These are phyloP conservation scores for Microcaecilia unicolor DNA, from an alignment of 2,797 vertebrate species.

Conservation along the genomic window DNA sequence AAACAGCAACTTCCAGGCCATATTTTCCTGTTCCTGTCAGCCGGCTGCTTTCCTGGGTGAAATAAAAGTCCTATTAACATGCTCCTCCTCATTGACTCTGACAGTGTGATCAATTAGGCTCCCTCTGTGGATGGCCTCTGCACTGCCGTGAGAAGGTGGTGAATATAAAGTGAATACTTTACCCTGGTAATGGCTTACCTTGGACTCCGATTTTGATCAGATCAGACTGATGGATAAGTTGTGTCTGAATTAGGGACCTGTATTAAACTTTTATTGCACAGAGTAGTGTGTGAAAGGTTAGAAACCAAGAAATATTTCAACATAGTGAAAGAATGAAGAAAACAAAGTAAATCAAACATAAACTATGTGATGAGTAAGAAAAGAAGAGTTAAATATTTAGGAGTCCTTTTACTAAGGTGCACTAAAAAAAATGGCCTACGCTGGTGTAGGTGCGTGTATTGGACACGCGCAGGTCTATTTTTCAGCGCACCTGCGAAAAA, in stretches of 20 bases:
- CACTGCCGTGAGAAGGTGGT: constrained; percentile 75
- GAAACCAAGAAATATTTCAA: constrained; percentile 8
- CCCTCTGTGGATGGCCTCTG: constrained; percentile 74
- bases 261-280: constrained; percentile 3
- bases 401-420: too few species aligned
- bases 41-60: constrained; percentile 68
- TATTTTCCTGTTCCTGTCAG: constrained; percentile 71
- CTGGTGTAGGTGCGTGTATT: too few species aligned
- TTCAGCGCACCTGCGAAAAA: too few species aligned
- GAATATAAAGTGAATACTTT: constrained; percentile 71
- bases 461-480: too few species aligned
- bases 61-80: constrained; percentile 94
- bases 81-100: constrained; percentile 84
- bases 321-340: constrained; percentile 3
- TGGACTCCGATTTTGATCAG: constrained; percentile 48
- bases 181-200: constrained; percentile 55
- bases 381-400: too few species aligned
- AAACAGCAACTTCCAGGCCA: constrained; percentile 68
- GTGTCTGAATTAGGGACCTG: constrained; percentile 26
- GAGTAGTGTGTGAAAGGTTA: constrained; percentile 8
- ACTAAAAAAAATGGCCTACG: too few species aligned
- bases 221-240: constrained; percentile 24
- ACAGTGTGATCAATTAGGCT: constrained; percentile 93
- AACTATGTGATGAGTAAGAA: too few species aligned
- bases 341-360: constrained; percentile 7